phyloP scores from a whole-genome alignment of 2,113 vertebrate species.

The Elgaria multicarinata region DNA sequence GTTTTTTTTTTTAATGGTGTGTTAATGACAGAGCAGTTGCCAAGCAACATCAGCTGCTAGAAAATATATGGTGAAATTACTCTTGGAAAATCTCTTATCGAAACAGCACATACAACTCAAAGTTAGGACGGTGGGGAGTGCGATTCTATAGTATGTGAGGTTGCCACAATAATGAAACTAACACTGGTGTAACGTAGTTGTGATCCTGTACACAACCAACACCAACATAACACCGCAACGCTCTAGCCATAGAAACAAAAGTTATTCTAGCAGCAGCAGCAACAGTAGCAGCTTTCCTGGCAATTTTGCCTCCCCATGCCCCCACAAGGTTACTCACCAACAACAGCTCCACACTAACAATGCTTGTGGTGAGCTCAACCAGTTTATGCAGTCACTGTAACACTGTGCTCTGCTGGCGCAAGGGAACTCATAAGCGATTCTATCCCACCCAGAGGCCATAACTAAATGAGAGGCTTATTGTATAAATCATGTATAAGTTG shows the following conservation, averaged over 20 bases:
- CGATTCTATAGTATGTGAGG: too few relatives aligned
- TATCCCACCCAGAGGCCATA: too few relatives aligned
- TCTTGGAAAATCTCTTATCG: neutral
- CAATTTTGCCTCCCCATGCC: neutral
- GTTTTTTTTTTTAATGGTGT: constrained; percentile 48
- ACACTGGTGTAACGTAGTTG: neutral
- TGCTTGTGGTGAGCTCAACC: neutral
- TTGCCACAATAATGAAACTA: neutral
- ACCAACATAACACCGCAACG: neutral
- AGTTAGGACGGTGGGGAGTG: neutral
- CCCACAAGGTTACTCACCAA: neutral
- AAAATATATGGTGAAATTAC: neutral
- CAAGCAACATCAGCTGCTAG: constrained; percentile 48
- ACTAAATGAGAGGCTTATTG: too few relatives aligned
- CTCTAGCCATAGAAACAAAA: neutral
- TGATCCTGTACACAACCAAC: neutral
- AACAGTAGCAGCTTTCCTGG: neutral
- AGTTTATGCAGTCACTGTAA: too few relatives aligned
- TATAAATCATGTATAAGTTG: too few relatives aligned
- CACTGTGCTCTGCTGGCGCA: too few relatives aligned
- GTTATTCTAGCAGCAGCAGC: neutral
- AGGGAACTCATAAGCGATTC: too few relatives aligned
- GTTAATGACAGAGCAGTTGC: constrained; percentile 38
- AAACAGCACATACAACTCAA: constrained; percentile 21
- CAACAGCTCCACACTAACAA: neutral